Evolutionary conservation across 1,140 invertebrate genomes (phyloP), one percentile per base, ranked within the genome.

Genomic region (Magallana gigas): DNA sequence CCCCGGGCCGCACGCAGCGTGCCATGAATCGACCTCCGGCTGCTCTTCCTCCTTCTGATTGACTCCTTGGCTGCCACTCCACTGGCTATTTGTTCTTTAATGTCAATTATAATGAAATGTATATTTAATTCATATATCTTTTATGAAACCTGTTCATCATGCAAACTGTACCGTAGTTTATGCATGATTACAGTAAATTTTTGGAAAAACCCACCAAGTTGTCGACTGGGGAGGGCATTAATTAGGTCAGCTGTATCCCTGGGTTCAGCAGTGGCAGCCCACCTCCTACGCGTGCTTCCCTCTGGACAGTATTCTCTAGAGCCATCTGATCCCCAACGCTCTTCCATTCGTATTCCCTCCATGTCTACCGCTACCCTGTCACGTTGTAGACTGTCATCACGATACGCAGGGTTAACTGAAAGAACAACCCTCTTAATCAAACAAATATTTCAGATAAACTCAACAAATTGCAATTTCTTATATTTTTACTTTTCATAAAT

Each of bases 191-290:
- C 36, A 48, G 36, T 48, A 48, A 48, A 48, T 48, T 4, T 48
- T 4, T 48, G 5, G 36, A 48, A 48, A 48, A 48, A 48, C 36
- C 2, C 36, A 92, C 92, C 92, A 64, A 92, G 83, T 48, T 92
- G 92, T 83, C 91, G 91, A 71, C 92, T 92, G 11, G 92, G 92
- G 60, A 92, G 89, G 83, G 88, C 84, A 36, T 90, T 90, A 48
- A 92, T 86, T 23, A 92, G 60, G 14, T 90, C 87, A 11, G 88
- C 87, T 36, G 90, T 87, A 85, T 91, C 91, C 23, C 90, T 58
- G 48, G 29, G 81, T 56, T 68, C 83, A 23, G 87, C 88, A 18
- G 64, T 88, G 56, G 80, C 83, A 83, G 91, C 91, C 91, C 91
- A 91, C 18, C 84, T 83, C 57, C 85, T 60, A 23, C 76, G 76